Percentiles rank a stretch among this genome's conserved stretches.
These are phyloP conservation scores for Danio tinwini DNA, from an alignment of 2,797 vertebrate genomes.

Conservation along the genomic window DNA sequence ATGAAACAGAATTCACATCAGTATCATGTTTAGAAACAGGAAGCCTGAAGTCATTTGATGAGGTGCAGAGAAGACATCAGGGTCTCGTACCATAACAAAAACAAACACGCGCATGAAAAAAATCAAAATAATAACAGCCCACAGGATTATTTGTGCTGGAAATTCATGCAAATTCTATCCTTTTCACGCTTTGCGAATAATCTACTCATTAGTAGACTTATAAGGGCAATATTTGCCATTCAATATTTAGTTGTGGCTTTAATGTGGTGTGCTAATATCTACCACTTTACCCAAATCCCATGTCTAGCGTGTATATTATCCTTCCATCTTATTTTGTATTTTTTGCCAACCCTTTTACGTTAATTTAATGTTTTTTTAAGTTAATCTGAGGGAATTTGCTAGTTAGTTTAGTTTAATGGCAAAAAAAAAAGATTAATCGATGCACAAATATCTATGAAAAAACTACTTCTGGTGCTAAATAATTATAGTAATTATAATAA, in stretches of 20 bases:
- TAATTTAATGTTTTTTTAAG: too few species aligned
- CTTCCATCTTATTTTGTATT: too few species aligned
- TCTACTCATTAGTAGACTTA: conserved; percentile 7
- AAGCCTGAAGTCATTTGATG: conserved; percentile 26
- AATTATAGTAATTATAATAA: too few species aligned
- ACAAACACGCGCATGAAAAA: not conserved
- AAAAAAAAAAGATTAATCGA: too few species aligned
- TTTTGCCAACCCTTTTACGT: too few species aligned
- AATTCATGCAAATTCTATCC: conserved; percentile 32
- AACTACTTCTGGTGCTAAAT: too few species aligned
- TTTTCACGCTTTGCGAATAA: conserved; percentile 26
- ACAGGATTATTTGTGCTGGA: conserved; percentile 15
- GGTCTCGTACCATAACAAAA: not conserved
- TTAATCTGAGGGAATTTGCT: too few species aligned
- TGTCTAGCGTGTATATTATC: too few species aligned
- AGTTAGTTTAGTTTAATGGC: too few species aligned
- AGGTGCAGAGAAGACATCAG: not conserved
- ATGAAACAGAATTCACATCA: conserved; percentile 34
- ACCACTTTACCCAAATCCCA: not conserved
- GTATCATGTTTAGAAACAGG: conserved; percentile 2
- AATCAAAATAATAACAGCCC: conserved; percentile 17
- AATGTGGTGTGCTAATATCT: not conserved
- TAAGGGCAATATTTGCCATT: not conserved
- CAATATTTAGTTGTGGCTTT: not conserved
- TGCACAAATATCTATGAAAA: too few species aligned